phyloP scores from a whole-genome alignment of 2,113 vertebrate species.

The Anolis carolinensis region DNA sequence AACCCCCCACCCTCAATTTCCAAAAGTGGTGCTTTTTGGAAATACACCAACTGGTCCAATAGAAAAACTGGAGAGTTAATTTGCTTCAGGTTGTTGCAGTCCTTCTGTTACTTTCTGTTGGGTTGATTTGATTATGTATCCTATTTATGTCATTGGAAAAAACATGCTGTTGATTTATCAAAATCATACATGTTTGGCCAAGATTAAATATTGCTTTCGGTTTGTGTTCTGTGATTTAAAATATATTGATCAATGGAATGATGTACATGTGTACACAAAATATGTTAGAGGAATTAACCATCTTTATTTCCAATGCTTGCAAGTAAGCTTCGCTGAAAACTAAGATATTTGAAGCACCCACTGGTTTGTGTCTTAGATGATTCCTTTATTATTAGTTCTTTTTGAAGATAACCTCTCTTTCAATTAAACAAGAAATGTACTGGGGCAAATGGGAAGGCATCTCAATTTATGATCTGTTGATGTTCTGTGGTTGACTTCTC shows the following conservation, averaged over 20 bases:
- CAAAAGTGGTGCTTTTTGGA: not conserved
- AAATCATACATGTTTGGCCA: not conserved
- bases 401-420: constrained; percentile 37
- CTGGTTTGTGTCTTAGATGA: not conserved
- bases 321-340: no score
- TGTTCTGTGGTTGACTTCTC: constrained; percentile 65
- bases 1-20: not conserved
- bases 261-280: not conserved
- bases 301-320: not conserved
- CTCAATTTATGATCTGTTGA: constrained; percentile 74
- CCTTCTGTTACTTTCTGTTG: not conserved
- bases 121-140: not conserved
- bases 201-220: not conserved
- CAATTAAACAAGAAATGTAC: constrained; percentile 45
- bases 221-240: constrained; percentile 1
- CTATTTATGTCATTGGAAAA: not conserved
- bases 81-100: not conserved
- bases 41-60: not conserved
- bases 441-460: not conserved
- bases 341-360: not conserved
- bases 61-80: not conserved
- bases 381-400: not conserved
- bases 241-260: constrained; percentile 33
- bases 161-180: not conserved
- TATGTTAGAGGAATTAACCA: not conserved